A percentile compares a stretch with the other conserved stretches of the same genome.
Evolutionary conservation across 2,888 invertebrate genomes (phyloP).

Genomic region (Nasonia oneida): DNA sequence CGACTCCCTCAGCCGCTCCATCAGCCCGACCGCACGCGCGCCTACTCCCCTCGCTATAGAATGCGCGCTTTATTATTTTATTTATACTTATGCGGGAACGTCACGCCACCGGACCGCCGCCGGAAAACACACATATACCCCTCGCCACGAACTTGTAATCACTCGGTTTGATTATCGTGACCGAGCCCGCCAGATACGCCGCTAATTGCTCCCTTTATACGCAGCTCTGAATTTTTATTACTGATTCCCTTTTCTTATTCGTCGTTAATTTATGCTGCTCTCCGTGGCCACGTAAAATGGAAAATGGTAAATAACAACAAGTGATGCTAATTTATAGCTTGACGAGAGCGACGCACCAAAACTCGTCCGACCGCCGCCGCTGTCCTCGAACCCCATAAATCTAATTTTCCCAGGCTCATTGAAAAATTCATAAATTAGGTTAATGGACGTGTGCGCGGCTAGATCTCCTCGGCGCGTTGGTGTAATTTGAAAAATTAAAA

Average conservation of each 20-base stretch:
- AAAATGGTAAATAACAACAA: not conserved
- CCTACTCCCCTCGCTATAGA: not conserved
- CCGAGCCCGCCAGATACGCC: not conserved
- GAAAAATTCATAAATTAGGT: conserved; percentile 32
- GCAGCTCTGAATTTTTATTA: conserved; percentile 9
- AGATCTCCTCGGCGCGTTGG: not conserved
- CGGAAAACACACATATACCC: not conserved
- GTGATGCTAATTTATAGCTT: not conserved
- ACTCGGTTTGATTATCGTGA: conserved; percentile 21
- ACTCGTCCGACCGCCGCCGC: not conserved
- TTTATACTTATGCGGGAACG: conserved; percentile 23
- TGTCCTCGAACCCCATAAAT: not conserved
- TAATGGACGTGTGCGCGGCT: not conserved
- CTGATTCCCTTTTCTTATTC: not conserved
- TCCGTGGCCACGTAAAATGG: not conserved
- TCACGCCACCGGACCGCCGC: not conserved
- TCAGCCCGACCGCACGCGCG: not conserved
- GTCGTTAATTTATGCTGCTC: not conserved
- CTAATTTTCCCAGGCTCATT: conserved; percentile 19
- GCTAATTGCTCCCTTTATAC: conserved; percentile 20
- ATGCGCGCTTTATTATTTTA: conserved; percentile 20
- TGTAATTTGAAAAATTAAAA: conserved; percentile 30
- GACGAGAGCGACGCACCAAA: conserved; percentile 4
- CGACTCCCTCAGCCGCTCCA: not conserved
- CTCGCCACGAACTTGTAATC: not conserved